phyloP scores from a whole-genome alignment of 2,888 invertebrate genomes.

The Ormyrus thymus region DNA sequence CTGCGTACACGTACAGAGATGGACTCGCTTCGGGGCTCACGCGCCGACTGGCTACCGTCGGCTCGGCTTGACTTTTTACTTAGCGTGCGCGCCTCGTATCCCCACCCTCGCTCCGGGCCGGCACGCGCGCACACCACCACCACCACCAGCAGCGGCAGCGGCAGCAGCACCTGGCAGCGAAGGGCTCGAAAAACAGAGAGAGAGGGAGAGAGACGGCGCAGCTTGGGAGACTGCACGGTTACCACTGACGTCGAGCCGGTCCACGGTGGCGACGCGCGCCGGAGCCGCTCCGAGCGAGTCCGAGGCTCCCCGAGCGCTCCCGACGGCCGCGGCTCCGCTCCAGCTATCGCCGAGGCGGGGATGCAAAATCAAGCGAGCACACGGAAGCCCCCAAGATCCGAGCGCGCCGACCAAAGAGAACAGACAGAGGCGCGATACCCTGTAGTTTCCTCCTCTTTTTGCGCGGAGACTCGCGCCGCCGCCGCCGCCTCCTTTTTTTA shows the following conservation, averaged over 20 bases:
- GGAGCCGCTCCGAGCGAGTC: constrained; percentile 62
- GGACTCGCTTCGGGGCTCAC: constrained; percentile 2
- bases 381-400: background rate
- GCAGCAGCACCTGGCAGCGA: constrained; percentile 3
- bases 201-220: constrained; percentile 4
- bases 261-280: constrained; percentile 60
- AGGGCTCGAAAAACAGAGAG: background rate
- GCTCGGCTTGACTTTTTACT: background rate
- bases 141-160: background rate
- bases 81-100: background rate
- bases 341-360: constrained; percentile 35
- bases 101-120: background rate
- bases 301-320: constrained; percentile 60
- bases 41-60: constrained; percentile 5
- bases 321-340: constrained; percentile 56
- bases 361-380: constrained; percentile 23
- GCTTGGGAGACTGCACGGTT: constrained; percentile 39
- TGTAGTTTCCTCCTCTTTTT: background rate
- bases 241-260: constrained; percentile 49
- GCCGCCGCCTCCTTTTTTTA: background rate
- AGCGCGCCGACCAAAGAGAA: background rate
- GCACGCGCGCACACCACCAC: background rate
- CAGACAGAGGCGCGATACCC: background rate
- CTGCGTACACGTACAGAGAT: background rate
- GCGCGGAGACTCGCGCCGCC: background rate